Conservation (phyloP, 2,888 invertebrate genomes). For the Meta bourneti region DNA sequence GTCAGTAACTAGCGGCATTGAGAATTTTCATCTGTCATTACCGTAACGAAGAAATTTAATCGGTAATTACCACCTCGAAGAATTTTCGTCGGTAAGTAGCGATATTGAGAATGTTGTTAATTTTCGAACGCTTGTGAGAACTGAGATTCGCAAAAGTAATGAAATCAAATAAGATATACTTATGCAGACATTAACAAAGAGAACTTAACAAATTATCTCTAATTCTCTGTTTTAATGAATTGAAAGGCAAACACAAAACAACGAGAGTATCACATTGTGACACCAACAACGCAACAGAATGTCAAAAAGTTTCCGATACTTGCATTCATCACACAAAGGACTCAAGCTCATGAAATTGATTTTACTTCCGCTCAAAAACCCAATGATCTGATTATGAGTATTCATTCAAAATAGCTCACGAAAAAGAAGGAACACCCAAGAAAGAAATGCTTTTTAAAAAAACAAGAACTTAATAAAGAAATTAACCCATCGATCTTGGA, state of each 20-base stretch:
- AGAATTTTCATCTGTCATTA: too few species aligned
- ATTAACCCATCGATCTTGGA: conserved; percentile 5
- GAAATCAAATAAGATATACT: not conserved
- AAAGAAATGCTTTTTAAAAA: too few species aligned
- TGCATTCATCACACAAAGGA: not conserved
- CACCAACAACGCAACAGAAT: not conserved
- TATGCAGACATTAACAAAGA: not conserved
- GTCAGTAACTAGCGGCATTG: too few species aligned
- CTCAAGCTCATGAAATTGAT: not conserved
- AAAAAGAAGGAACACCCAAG: too few species aligned
- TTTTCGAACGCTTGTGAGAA: not conserved
- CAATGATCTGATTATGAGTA: not conserved
- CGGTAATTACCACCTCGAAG: too few species aligned
- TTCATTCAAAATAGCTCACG: not conserved
- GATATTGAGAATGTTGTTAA: too few species aligned
- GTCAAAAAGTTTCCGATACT: not conserved
- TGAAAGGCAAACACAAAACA: not conserved
- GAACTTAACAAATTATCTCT: not conserved
- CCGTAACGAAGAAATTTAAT: too few species aligned
- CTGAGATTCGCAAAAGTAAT: not conserved
- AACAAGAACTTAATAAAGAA: not conserved
- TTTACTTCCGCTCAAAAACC: not conserved
- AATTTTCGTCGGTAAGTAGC: too few species aligned
- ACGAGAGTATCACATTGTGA: not conserved
- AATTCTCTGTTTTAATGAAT: not conserved